Evolutionary conservation across 1,140 invertebrate genomes (phyloP).

Genomic region (Pteromalus puparum): DNA sequence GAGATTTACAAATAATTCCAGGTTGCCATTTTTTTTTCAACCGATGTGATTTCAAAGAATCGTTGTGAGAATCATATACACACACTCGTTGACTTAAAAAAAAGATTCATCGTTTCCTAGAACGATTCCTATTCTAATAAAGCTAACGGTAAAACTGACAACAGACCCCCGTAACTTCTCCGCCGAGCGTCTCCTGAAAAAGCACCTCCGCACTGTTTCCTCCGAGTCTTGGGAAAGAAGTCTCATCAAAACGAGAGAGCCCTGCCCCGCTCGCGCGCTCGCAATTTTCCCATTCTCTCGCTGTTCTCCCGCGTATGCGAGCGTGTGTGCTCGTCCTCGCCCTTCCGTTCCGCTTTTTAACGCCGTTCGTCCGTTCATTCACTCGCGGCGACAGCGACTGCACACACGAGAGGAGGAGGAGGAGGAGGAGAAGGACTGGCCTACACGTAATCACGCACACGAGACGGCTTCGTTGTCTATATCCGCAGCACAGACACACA

Average conservation of each 20-base stretch:
- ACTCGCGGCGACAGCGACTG: constrained; percentile 1
- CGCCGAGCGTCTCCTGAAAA: not conserved
- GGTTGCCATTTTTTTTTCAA: no score
- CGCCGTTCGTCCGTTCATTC: constrained; percentile 37
- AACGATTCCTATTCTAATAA: not conserved
- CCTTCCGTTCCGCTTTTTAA: constrained; percentile 45
- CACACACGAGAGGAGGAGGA: no score
- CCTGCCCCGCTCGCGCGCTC: not conserved
- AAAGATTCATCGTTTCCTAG: not conserved
- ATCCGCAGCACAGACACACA: not conserved
- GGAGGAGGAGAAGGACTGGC: not conserved
- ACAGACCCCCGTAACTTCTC: not conserved
- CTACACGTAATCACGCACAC: constrained; percentile 32
- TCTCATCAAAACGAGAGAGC: not conserved
- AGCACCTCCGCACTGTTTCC: not conserved
- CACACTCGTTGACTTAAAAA: not conserved
- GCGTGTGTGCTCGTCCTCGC: constrained; percentile 15
- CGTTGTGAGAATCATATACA: no score
- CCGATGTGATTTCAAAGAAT: no score
- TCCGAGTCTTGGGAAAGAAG: not conserved
- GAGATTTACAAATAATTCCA: not conserved
- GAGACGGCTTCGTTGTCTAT: not conserved
- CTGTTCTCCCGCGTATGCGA: not conserved
- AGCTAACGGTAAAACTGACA: not conserved
- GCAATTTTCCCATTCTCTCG: constrained; percentile 34